Conservation (phyloP, 1,140 invertebrate genomes). For the Rhopalosiphum padi region DNA sequence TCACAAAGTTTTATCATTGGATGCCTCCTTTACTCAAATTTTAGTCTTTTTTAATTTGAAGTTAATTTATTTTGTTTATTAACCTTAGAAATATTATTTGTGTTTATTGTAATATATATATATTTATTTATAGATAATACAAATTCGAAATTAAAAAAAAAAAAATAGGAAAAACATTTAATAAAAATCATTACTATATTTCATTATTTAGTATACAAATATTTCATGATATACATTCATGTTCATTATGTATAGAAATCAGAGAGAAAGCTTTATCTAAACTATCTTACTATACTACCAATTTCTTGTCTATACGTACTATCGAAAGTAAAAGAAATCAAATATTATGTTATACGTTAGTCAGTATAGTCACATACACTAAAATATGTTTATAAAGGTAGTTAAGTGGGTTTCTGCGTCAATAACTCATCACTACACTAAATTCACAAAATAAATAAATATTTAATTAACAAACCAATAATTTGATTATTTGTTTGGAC, state of each 20-base stretch:
- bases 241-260: slow-evolving; percentile 42
- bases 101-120: too few species aligned
- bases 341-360: background rate
- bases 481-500: background rate
- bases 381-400: background rate
- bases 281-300: background rate
- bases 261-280: slow-evolving; percentile 39
- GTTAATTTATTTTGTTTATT: too few species aligned
- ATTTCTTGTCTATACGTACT: slow-evolving; percentile 31
- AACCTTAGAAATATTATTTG: too few species aligned
- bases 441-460: background rate
- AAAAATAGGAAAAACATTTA: background rate
- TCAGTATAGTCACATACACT: background rate
- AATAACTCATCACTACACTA: background rate
- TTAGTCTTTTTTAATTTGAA: too few species aligned
- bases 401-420: background rate
- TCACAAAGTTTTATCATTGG: too few species aligned
- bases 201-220: background rate
- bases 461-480: background rate
- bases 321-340: slow-evolving; percentile 52
- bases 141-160: too few species aligned
- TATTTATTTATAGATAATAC: too few species aligned
- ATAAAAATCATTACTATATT: background rate
- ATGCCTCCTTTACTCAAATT: too few species aligned
- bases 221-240: background rate